phyloP scores from a whole-genome alignment of 2,888 invertebrate genomes.

The Andrena chrysosceles region DNA sequence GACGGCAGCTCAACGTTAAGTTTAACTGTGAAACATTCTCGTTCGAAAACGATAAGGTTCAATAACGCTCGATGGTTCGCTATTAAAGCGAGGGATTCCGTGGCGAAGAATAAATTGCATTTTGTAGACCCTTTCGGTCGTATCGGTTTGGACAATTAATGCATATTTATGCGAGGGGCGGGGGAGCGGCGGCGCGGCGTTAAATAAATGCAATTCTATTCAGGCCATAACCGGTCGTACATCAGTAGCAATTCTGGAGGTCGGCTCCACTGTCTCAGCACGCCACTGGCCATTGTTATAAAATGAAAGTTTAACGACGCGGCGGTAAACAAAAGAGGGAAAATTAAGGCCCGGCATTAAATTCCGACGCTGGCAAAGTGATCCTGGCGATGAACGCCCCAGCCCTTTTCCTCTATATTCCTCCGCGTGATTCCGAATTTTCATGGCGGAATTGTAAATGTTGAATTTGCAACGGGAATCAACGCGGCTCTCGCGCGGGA shows the following conservation, averaged over 20 bases:
- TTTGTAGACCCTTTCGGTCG: constrained; percentile 13
- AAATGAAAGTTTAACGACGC: constrained; percentile 63
- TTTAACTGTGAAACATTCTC: neutral
- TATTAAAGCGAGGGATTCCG: neutral
- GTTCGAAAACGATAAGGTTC: neutral
- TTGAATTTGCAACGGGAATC: constrained; percentile 11
- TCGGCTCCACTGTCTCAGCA: constrained; percentile 15
- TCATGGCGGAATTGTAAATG: constrained; percentile 33
- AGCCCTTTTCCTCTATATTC: neutral
- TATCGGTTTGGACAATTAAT: constrained; percentile 51
- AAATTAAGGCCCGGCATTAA: constrained; percentile 57
- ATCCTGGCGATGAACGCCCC: constrained; percentile 37
- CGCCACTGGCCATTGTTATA: constrained; percentile 48
- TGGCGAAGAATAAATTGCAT: constrained; percentile 36
- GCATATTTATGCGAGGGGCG: constrained; percentile 31
- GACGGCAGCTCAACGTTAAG: neutral
- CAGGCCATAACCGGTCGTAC: constrained; percentile 33
- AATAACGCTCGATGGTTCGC: constrained; percentile 7
- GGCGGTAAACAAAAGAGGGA: constrained; percentile 42
- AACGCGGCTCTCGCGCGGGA: neutral
- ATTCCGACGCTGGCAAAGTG: constrained; percentile 40
- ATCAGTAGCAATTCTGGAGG: constrained; percentile 43
- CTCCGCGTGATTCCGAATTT: constrained; percentile 10
- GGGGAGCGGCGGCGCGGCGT: constrained; percentile 22
- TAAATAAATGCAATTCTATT: constrained; percentile 63